A percentile compares a stretch with the other conserved stretches of the same genome.
Conservation (phyloP, 2,888 invertebrate genomes). For the Apoderus coryli region DNA sequence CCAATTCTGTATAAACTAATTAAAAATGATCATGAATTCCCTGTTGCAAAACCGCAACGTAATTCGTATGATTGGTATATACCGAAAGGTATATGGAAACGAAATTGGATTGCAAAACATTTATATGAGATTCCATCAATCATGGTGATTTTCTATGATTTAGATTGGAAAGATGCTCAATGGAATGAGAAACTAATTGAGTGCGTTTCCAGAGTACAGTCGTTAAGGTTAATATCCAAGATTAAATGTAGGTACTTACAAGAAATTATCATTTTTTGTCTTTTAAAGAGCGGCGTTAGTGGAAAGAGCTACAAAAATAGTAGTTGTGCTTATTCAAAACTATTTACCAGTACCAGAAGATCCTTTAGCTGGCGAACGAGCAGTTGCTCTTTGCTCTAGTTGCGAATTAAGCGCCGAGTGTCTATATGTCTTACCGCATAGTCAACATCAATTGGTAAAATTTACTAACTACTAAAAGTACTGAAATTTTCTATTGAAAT, state of each 20-base stretch:
- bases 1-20: conserved; percentile 74
- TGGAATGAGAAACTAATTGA: conserved; percentile 95
- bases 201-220: conserved; percentile 80
- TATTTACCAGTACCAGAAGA: conserved; percentile 67
- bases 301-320: conserved; percentile 60
- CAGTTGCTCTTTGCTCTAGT: conserved; percentile 75
- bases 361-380: conserved; percentile 75
- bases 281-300: conserved; percentile 49
- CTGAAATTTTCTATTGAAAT: neutral
- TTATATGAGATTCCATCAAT: conserved; percentile 80
- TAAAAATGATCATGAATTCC: conserved; percentile 73
- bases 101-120: conserved; percentile 92
- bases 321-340: conserved; percentile 83
- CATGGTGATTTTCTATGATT: conserved; percentile 87
- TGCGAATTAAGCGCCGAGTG: conserved; percentile 88
- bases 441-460: conserved; percentile 56
- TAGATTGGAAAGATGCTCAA: conserved; percentile 90
- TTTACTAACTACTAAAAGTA: neutral
- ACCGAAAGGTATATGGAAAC: conserved; percentile 85
- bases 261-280: conserved; percentile 8
- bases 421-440: conserved; percentile 75
- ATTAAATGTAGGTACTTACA: no score
- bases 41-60: conserved; percentile 71
- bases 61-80: conserved; percentile 92
- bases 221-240: conserved; percentile 39